Evolutionary conservation across 2,113 vertebrate genomes (phyloP).

Genomic region (Myodes glareolus): DNA sequence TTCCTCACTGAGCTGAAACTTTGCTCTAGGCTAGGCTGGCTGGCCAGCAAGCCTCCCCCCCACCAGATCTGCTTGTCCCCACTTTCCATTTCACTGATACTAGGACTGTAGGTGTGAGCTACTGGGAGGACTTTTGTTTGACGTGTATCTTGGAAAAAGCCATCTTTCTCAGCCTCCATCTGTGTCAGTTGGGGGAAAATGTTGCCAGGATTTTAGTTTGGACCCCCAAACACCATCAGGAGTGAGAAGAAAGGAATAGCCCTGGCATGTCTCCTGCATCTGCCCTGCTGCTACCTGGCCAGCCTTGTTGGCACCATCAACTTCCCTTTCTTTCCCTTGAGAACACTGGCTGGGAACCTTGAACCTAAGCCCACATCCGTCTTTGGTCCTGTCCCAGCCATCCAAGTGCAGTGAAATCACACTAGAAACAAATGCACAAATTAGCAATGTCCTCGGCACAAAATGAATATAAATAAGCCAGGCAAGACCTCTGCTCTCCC

Average conservation of each 20-base stretch:
- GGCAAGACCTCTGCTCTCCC: neutral
- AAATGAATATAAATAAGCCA: constrained; percentile 64
- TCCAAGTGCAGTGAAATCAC: constrained; percentile 2
- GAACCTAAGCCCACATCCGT: neutral
- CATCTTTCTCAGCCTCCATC: neutral
- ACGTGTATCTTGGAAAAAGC: too few relatives aligned
- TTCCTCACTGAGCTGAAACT: neutral
- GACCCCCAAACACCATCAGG: neutral
- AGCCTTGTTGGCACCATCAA: neutral
- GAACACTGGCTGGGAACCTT: neutral
- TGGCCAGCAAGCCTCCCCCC: neutral
- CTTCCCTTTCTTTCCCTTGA: neutral
- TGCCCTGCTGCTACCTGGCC: fast-evolving
- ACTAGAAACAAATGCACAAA: constrained; percentile 64
- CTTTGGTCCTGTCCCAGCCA: neutral
- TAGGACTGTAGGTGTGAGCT: neutral
- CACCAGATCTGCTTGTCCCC: neutral
- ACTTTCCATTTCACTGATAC: neutral
- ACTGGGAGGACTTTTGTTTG: neutral
- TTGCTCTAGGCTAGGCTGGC: neutral
- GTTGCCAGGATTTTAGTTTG: neutral
- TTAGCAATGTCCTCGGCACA: constrained; percentile 37
- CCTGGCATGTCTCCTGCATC: neutral
- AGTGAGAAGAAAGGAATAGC: neutral
- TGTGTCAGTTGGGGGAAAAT: neutral